Evolutionary conservation across 2,888 invertebrate species (phyloP).

Genomic region (Rotaria magnacalcarata): DNA sequence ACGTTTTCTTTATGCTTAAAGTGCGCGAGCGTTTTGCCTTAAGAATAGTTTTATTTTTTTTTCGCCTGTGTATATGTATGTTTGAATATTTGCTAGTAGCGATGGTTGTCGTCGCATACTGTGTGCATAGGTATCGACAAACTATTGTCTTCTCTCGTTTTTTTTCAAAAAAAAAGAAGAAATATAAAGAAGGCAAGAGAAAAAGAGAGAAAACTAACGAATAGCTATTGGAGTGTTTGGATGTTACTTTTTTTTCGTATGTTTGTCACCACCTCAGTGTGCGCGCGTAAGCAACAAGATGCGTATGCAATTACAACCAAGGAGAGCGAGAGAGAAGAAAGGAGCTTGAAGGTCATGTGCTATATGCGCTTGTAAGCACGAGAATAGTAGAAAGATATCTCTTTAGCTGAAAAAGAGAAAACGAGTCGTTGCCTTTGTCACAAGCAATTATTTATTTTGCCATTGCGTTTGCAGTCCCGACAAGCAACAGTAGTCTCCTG

Average conservation of each 20-base stretch:
- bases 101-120: not conserved
- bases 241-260: not conserved
- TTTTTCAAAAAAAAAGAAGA: not conserved
- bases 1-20: not conserved
- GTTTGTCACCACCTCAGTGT: not conserved
- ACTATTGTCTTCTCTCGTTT: not conserved
- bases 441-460: not conserved
- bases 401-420: not conserved
- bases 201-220: not conserved
- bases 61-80: not conserved
- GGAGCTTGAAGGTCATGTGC: not conserved
- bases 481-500: not conserved
- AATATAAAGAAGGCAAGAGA: not conserved
- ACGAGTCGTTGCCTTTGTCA: slow-evolving; percentile 14
- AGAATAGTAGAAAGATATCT: not conserved
- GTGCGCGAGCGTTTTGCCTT: not conserved
- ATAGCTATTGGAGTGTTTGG: not conserved
- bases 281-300: not conserved
- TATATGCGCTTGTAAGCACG: not conserved
- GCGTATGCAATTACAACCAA: not conserved
- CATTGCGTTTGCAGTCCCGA: not conserved
- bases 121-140: not conserved
- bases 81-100: not conserved
- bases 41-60: slow-evolving; percentile 10
- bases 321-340: not conserved